These are phyloP conservation scores for Drosophila kanekoi DNA, from an alignment of 2,888 invertebrate genomes.

Conservation along the genomic window DNA sequence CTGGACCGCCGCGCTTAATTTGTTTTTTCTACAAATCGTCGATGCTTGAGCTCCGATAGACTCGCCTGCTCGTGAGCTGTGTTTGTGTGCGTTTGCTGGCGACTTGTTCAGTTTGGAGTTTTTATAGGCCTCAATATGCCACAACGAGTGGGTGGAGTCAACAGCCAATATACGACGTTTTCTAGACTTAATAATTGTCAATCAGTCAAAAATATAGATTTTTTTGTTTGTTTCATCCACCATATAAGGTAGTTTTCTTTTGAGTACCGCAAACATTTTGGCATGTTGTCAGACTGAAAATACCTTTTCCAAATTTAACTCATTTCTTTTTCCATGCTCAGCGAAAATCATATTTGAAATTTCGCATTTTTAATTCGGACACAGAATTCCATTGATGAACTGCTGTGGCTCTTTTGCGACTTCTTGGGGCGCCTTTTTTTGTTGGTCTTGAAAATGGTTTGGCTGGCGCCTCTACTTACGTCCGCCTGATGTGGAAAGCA, in stretches of 20 bases:
- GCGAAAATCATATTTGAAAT: slow-evolving; percentile 75
- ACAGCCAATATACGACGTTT: neutral
- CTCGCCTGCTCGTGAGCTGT: slow-evolving; percentile 5
- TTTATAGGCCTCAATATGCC: slow-evolving; percentile 17
- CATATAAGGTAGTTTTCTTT: slow-evolving; percentile 8
- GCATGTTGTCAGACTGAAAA: slow-evolving; percentile 1
- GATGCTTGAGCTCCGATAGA: slow-evolving; percentile 65
- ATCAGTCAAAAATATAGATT: neutral
- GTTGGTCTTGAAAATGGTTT: slow-evolving; percentile 65
- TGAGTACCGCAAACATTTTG: neutral
- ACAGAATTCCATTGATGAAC: slow-evolving; percentile 79
- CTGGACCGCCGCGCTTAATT: slow-evolving; percentile 61
- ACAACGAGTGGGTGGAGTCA: slow-evolving; percentile 50
- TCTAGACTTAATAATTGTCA: no score
- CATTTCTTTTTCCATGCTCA: neutral
- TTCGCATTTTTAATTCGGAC: slow-evolving; percentile 67
- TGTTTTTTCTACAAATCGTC: slow-evolving; percentile 75
- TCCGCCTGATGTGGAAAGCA: slow-evolving; percentile 63
- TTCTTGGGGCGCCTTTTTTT: slow-evolving; percentile 22
- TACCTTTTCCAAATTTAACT: slow-evolving; percentile 2
- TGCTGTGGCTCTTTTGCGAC: slow-evolving; percentile 21
- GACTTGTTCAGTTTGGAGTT: slow-evolving; percentile 43
- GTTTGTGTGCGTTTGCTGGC: slow-evolving; percentile 7
- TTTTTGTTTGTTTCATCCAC: neutral
- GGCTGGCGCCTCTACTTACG: slow-evolving; percentile 70